phyloP scores from a whole-genome alignment of 2,888 invertebrate genomes.

The Pheosia gnoma region DNA sequence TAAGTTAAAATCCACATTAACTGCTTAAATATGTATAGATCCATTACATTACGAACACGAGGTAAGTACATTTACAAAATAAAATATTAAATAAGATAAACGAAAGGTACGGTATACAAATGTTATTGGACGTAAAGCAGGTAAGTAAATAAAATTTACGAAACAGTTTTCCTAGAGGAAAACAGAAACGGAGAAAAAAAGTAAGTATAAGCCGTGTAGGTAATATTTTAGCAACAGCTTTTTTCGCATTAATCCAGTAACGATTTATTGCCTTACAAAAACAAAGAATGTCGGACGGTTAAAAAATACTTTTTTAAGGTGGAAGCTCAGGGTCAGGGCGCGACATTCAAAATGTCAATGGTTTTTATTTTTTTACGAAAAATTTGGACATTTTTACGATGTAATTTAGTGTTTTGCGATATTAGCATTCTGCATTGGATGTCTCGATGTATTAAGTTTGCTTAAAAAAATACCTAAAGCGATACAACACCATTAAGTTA shows the following conservation, averaged over 20 bases:
- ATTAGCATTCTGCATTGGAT: too few relatives aligned
- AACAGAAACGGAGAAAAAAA: slow-evolving; percentile 15
- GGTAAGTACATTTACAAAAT: slow-evolving; percentile 31
- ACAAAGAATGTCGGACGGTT: not conserved
- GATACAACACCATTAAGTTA: too few relatives aligned
- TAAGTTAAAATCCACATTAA: slow-evolving; percentile 13
- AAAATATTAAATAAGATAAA: slow-evolving; percentile 33
- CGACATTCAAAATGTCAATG: too few relatives aligned
- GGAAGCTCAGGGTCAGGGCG: too few relatives aligned
- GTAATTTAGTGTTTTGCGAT: too few relatives aligned
- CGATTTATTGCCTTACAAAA: not conserved
- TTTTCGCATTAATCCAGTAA: slow-evolving; percentile 1
- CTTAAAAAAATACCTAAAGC: too few relatives aligned
- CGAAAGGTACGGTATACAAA: slow-evolving; percentile 20
- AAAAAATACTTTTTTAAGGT: too few relatives aligned
- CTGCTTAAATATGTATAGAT: slow-evolving; percentile 20
- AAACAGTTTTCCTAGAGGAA: slow-evolving; percentile 20
- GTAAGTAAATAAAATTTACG: slow-evolving; percentile 30
- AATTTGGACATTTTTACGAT: too few relatives aligned
- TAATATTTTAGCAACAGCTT: slow-evolving; percentile 3
- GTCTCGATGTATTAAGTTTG: too few relatives aligned
- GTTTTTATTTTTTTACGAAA: too few relatives aligned
- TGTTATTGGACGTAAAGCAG: slow-evolving; percentile 22
- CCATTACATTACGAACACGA: slow-evolving; percentile 14
- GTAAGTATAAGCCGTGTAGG: slow-evolving; percentile 10